Conservation (phyloP, 1,140 invertebrate genomes). For the Thrips palmi region DNA sequence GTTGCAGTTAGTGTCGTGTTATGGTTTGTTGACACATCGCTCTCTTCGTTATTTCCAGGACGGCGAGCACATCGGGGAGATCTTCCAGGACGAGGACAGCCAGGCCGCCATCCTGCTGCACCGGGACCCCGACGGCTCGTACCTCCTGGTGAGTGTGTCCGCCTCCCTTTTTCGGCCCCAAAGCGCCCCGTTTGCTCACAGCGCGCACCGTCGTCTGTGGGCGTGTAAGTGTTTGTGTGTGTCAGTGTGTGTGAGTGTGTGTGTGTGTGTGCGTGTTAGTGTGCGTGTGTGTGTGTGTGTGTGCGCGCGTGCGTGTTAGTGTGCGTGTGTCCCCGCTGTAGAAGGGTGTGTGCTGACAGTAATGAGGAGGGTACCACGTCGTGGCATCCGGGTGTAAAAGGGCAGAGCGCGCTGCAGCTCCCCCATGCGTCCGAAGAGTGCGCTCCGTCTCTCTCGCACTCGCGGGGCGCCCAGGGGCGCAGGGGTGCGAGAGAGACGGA, state of each 20-base stretch:
- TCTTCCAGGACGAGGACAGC: conserved; percentile 69
- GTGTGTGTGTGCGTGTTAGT: neutral
- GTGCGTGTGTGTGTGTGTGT: neutral
- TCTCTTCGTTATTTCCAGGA: neutral
- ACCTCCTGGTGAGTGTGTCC: conserved; percentile 58
- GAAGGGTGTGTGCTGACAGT: no score
- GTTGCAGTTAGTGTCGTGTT: neutral
- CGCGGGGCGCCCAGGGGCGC: no score
- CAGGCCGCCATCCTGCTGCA: conserved; percentile 69
- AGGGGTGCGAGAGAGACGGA: no score
- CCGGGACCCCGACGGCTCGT: conserved; percentile 51
- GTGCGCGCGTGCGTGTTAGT: no score
- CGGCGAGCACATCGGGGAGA: conserved; percentile 41
- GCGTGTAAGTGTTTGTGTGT: neutral
- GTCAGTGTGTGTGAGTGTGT: neutral
- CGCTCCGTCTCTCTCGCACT: no score
- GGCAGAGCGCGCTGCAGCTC: no score
- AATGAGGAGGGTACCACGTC: no score
- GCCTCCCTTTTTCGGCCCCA: neutral
- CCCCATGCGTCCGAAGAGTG: no score
- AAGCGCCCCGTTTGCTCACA: neutral
- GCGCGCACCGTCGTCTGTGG: neutral
- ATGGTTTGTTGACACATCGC: neutral
- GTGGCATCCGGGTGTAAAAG: no score
- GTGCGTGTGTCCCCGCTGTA: no score